phyloP scores from a whole-genome alignment of 2,113 vertebrate species.

The Heteronetta atricapilla region DNA sequence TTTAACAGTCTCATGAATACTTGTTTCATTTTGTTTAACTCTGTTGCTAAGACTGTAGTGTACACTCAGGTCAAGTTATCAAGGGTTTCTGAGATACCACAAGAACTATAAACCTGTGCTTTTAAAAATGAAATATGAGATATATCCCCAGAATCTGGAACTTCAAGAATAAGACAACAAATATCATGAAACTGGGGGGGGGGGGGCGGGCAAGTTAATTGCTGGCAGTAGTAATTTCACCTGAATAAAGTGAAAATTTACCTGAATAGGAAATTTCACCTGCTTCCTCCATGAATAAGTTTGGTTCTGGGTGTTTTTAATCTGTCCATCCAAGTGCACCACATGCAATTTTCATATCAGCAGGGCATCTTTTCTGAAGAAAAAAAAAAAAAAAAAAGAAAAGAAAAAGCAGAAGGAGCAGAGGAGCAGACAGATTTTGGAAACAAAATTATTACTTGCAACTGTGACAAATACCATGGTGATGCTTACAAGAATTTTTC shows the following conservation, averaged over 20 bases:
- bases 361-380: slow-evolving; percentile 34
- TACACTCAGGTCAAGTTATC: not conserved
- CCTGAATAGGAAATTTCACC: not conserved
- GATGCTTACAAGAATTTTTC: slow-evolving; percentile 74
- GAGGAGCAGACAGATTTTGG: slow-evolving; percentile 56
- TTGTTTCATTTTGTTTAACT: slow-evolving; percentile 10
- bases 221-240: not conserved
- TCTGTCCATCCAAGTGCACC: slow-evolving; percentile 26
- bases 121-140: not conserved
- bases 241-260: not conserved
- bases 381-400: slow-evolving; percentile 26
- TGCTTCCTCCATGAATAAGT: not conserved
- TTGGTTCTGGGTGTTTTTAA: not conserved
- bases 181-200: not conserved
- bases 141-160: not conserved
- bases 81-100: not conserved
- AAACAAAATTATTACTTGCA: slow-evolving; percentile 78
- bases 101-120: not conserved
- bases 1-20: not conserved
- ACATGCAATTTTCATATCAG: slow-evolving; percentile 69
- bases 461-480: slow-evolving; percentile 72
- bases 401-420: not conserved
- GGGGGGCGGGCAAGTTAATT: not conserved
- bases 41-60: not conserved
- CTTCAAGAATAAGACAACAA: not conserved